Conservation (phyloP, 2,888 invertebrate species). For the Cryptocephalus primarius region DNA sequence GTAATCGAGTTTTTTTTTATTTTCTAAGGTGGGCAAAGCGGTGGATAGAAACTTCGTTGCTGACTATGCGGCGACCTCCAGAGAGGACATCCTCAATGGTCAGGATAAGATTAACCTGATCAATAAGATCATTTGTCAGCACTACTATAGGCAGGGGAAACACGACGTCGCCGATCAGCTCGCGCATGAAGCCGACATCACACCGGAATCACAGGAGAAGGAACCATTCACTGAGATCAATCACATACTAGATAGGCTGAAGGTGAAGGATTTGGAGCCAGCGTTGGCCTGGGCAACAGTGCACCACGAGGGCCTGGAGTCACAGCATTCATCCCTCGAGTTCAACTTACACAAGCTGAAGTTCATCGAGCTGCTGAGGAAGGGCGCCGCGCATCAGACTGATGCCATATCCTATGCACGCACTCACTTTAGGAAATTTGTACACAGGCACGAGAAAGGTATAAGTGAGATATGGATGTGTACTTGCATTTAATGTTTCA, state of each 20-base stretch:
- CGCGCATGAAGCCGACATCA: constrained; percentile 58
- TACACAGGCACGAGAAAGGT: constrained; percentile 65
- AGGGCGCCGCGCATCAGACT: constrained; percentile 57
- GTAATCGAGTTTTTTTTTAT: too few species aligned
- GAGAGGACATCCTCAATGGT: constrained; percentile 64
- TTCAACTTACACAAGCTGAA: constrained; percentile 72
- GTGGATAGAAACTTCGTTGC: constrained; percentile 91
- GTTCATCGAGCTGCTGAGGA: constrained; percentile 61
- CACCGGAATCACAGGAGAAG: constrained; percentile 51
- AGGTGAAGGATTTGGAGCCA: constrained; percentile 67
- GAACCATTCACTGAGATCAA: constrained; percentile 78
- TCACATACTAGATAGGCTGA: constrained; percentile 77
- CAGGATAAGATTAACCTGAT: constrained; percentile 56
- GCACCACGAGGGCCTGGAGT: constrained; percentile 60
- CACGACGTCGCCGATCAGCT: constrained; percentile 83
- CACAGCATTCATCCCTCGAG: constrained; percentile 60
- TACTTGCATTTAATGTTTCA: too few species aligned
- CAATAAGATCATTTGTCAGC: constrained; percentile 89
- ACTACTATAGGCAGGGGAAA: constrained; percentile 88
- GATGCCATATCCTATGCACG: constrained; percentile 84
- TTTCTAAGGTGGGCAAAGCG: constrained; percentile 75
- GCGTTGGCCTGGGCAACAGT: constrained; percentile 80
- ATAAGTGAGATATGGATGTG: constrained; percentile 1
- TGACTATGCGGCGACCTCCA: constrained; percentile 81
- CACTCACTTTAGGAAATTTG: constrained; percentile 71